These are phyloP conservation scores for Latrodectus elegans DNA, from an alignment of 2,888 invertebrate genomes.

Conservation along the genomic window DNA sequence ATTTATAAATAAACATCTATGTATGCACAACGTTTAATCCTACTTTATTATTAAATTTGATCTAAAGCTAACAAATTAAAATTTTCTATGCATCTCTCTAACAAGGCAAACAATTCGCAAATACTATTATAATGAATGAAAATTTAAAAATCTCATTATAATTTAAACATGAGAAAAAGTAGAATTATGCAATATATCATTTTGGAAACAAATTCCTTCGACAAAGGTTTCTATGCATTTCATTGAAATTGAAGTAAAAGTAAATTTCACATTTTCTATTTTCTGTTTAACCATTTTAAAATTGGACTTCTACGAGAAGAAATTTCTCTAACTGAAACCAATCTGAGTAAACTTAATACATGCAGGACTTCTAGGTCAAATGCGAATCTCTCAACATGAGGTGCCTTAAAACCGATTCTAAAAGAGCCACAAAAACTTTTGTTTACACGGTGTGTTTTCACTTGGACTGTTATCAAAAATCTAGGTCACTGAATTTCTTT, in stretches of 20 bases:
- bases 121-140: no score
- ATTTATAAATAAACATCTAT: no score
- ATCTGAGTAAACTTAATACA: background rate
- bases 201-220: no score
- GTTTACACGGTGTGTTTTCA: conserved; percentile 66
- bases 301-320: background rate
- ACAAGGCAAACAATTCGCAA: no score
- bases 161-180: no score
- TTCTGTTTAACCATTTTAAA: background rate
- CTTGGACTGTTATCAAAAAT: conserved; percentile 63
- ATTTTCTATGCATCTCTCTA: no score
- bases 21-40: no score
- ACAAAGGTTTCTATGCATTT: no score
- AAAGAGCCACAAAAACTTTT: conserved; percentile 60
- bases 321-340: background rate
- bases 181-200: no score
- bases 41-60: no score
- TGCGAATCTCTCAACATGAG: conserved; percentile 15
- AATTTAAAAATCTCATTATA: no score
- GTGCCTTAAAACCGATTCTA: conserved; percentile 5
- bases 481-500: conserved; percentile 67
- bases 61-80: no score
- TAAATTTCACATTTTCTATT: background rate
- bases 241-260: background rate
- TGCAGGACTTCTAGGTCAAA: conserved; percentile 29